A percentile compares a stretch with the other conserved stretches of the same genome.
phyloP scores from a whole-genome alignment of 2,113 vertebrate species.

The Neopipo cinnamomea region DNA sequence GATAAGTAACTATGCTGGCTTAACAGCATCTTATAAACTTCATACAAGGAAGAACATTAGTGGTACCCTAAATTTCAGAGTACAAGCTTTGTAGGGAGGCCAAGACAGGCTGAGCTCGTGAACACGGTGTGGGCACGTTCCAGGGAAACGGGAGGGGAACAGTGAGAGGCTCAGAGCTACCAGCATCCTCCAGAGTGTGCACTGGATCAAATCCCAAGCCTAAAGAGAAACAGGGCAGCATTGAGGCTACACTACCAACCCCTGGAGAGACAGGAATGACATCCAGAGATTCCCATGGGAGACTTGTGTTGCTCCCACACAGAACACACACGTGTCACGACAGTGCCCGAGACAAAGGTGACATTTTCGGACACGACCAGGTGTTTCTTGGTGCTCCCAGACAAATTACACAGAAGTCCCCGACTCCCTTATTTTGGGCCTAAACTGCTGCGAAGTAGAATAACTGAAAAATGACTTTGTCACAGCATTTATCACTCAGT shows the following conservation, averaged over 20 bases:
- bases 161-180: neutral
- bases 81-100: neutral
- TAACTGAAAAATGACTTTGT: neutral
- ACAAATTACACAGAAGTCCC: neutral
- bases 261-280: neutral
- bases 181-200: neutral
- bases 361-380: neutral
- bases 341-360: neutral
- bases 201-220: neutral
- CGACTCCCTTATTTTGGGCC: neutral
- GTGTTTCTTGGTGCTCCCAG: neutral
- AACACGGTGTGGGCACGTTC: neutral
- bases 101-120: neutral
- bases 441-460: neutral
- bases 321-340: accelerated
- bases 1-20: neutral
- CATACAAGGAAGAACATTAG: neutral
- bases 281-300: neutral
- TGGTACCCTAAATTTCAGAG: neutral
- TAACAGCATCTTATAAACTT: neutral
- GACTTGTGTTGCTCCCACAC: neutral
- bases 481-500: neutral
- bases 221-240: neutral
- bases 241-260: neutral
- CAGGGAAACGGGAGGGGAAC: neutral